Evolutionary conservation across 2,113 vertebrate genomes (phyloP).

Genomic region (Aldabrachelys gigantea): DNA sequence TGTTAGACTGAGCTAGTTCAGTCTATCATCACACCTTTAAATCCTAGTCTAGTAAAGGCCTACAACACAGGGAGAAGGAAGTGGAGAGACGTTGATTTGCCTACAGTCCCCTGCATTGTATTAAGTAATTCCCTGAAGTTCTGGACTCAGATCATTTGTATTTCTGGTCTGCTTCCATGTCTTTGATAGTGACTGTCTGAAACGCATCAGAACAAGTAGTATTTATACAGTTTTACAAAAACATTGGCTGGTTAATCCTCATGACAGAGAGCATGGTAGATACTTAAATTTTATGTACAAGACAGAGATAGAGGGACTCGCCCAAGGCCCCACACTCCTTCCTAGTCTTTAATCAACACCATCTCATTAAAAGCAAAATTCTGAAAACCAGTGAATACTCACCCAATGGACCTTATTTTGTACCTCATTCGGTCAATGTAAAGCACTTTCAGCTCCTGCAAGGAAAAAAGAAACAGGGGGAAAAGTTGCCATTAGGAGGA

Average conservation of each 20-base stretch:
- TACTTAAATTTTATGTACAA: not conserved
- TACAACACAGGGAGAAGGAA: not conserved
- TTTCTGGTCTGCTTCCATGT: not conserved
- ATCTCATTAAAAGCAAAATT: too few relatives aligned
- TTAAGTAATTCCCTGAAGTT: not conserved
- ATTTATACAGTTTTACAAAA: not conserved
- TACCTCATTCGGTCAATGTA: conserved; percentile 87
- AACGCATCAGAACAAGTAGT: not conserved
- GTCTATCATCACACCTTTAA: not conserved
- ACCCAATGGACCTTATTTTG: conserved; percentile 95
- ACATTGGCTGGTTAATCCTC: not conserved
- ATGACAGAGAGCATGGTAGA: not conserved
- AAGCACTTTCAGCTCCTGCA: conserved; percentile 95
- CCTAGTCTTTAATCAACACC: too few relatives aligned
- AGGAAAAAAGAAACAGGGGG: conserved; percentile 10
- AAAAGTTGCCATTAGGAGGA: not conserved
- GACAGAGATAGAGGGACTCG: not conserved
- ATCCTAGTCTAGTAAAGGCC: not conserved
- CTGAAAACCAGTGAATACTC: too few relatives aligned
- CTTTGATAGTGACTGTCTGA: not conserved
- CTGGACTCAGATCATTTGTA: not conserved
- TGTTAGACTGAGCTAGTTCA: not conserved
- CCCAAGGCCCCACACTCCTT: not conserved
- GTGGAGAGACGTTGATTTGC: not conserved
- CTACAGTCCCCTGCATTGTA: not conserved